Percentiles rank a stretch among this genome's conserved stretches.
Evolutionary conservation across 1,140 invertebrate species (phyloP).

Genomic region (Caenorhabditis brenneri): DNA sequence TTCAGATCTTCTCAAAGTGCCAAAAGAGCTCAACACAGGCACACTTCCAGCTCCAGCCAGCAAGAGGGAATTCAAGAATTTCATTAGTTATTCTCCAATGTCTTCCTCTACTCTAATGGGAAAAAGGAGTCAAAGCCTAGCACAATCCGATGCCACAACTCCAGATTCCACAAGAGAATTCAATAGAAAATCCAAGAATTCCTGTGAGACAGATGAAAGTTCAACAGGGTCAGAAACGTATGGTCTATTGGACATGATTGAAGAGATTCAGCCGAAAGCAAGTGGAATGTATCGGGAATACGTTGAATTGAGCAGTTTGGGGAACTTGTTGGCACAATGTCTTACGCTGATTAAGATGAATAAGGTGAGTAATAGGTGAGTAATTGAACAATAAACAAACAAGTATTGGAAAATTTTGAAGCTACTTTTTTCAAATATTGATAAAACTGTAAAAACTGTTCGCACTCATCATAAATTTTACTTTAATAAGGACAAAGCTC

Average conservation of each 20-base stretch:
- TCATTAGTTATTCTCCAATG: conserved; percentile 25
- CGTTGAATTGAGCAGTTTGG: conserved; percentile 31
- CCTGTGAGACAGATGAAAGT: neutral
- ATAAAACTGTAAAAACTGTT: too few species aligned
- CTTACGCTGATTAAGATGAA: conserved; percentile 26
- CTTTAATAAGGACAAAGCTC: too few species aligned
- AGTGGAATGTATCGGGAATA: neutral
- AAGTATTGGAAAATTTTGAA: too few species aligned
- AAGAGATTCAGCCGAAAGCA: conserved; percentile 29
- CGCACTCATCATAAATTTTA: too few species aligned
- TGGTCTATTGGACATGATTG: conserved; percentile 8
- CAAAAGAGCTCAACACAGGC: neutral
- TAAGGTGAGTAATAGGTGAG: neutral
- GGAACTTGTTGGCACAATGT: neutral
- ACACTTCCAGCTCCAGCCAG: neutral
- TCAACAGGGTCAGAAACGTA: neutral
- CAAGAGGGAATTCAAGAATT: neutral
- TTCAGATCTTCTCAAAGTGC: conserved; percentile 15
- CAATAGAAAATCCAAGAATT: conserved; percentile 22
- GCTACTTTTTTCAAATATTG: too few species aligned
- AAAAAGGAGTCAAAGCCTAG: conserved; percentile 15
- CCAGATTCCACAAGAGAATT: conserved; percentile 9
- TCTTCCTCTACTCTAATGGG: conserved; percentile 10
- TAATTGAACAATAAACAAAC: too few species aligned
- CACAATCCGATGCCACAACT: neutral